These are phyloP conservation scores for Dicranocentrus wangi DNA, from an alignment of 2,888 invertebrate genomes.

Conservation along the genomic window DNA sequence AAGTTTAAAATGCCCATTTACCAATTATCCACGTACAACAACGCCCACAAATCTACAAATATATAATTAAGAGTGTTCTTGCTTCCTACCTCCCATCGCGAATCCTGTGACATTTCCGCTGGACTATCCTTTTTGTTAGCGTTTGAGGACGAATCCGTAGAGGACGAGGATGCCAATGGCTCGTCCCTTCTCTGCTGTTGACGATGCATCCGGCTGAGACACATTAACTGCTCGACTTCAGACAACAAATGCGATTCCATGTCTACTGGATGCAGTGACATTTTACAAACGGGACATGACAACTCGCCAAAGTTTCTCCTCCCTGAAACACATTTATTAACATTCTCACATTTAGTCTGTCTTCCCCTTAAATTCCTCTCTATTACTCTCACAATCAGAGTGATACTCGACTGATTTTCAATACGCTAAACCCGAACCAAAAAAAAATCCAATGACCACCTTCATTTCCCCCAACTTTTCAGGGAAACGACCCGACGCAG, in stretches of 20 bases:
- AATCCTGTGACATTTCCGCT: conserved; percentile 77
- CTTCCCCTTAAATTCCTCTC: too few species aligned
- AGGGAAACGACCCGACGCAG: too few species aligned
- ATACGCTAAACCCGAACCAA: too few species aligned
- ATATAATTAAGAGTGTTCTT: too few species aligned
- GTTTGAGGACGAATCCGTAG: conserved; percentile 67
- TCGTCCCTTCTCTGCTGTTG: conserved; percentile 67
- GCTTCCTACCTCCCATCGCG: conserved; percentile 80
- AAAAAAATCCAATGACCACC: too few species aligned
- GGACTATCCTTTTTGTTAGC: conserved; percentile 71
- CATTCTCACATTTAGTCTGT: too few species aligned
- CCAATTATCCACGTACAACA: too few species aligned
- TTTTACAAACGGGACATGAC: conserved; percentile 92
- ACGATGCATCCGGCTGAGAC: conserved; percentile 71
- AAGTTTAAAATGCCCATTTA: neutral
- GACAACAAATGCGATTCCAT: conserved; percentile 87
- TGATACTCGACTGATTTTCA: too few species aligned
- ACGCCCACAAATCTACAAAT: too few species aligned
- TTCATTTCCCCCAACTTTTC: too few species aligned
- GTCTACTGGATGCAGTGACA: conserved; percentile 87
- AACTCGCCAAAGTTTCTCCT: conserved; percentile 68
- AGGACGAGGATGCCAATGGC: conserved; percentile 68
- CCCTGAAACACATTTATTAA: conserved; percentile 67
- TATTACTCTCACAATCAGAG: too few species aligned
- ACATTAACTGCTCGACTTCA: conserved; percentile 83